These are phyloP conservation scores for Balaeniceps rex DNA, from an alignment of 2,113 vertebrate species.

Conservation along the genomic window DNA sequence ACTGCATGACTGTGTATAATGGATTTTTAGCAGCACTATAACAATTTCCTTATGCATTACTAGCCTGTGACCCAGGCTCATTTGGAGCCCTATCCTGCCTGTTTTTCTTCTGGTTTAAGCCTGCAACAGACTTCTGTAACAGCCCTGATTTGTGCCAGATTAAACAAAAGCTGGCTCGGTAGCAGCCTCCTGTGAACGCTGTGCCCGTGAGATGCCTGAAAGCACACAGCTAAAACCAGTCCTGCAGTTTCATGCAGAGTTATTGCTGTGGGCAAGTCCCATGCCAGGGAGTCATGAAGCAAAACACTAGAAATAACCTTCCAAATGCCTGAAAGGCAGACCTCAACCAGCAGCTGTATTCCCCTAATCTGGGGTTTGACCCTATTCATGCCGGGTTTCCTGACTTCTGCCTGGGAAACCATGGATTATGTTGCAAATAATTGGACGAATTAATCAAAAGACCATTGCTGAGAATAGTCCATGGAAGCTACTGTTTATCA, in stretches of 20 bases:
- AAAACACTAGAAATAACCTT: background rate
- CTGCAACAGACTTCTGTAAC: background rate
- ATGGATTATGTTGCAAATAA: background rate
- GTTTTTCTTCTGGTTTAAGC: background rate
- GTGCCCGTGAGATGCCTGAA: background rate
- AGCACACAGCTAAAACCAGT: background rate
- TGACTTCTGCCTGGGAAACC: background rate
- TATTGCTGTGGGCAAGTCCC: background rate
- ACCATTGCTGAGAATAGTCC: background rate
- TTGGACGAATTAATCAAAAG: background rate
- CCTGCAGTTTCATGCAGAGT: background rate
- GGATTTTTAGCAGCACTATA: conserved; percentile 8
- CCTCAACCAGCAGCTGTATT: background rate
- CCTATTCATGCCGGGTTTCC: background rate
- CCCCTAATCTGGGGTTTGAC: background rate
- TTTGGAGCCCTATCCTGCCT: background rate
- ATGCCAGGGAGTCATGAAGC: background rate
- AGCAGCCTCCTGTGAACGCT: background rate
- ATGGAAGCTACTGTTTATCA: background rate
- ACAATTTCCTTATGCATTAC: background rate
- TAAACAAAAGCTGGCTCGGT: background rate
- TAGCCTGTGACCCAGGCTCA: background rate
- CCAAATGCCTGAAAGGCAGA: background rate
- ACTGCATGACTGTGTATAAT: background rate
- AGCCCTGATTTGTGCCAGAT: background rate